Percentiles rank a stretch among this genome's conserved stretches.
Conservation (phyloP, 2,888 invertebrate genomes). For the Eupsilia transversa region DNA sequence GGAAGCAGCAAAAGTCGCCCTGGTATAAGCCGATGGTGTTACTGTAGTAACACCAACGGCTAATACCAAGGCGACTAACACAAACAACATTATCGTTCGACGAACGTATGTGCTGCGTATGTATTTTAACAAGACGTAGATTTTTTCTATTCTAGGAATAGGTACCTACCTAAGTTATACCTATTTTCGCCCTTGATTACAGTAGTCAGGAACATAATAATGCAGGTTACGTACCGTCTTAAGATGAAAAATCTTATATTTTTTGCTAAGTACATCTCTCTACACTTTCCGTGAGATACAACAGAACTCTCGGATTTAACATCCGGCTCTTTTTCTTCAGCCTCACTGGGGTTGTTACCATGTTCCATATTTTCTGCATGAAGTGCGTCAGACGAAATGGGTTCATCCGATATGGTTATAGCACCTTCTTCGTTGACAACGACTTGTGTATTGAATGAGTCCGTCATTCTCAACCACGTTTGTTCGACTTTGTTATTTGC, state of each 20-base stretch:
- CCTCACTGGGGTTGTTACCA: not conserved
- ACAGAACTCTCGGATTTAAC: slow-evolving; percentile 73
- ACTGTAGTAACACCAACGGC: too few relatives aligned
- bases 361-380: slow-evolving; percentile 64
- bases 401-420: slow-evolving; percentile 74
- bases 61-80: too few relatives aligned
- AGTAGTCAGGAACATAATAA: not conserved
- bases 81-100: too few relatives aligned
- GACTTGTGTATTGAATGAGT: slow-evolving; percentile 81
- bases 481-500: slow-evolving; percentile 69
- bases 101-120: not conserved
- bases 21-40: too few relatives aligned
- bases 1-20: not conserved
- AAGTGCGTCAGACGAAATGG: slow-evolving; percentile 64
- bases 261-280: slow-evolving; percentile 78
- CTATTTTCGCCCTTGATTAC: not conserved
- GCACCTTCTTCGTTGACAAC: slow-evolving; percentile 82
- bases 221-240: slow-evolving; percentile 73
- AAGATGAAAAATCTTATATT: slow-evolving; percentile 82
- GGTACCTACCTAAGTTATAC: too few relatives aligned
- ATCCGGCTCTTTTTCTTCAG: slow-evolving; percentile 63
- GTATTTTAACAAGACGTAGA: not conserved
- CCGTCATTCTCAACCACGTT: slow-evolving; percentile 82
- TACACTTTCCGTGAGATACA: slow-evolving; percentile 78
- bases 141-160: not conserved